Percentiles rank a stretch among this genome's conserved stretches.
These are phyloP conservation scores for Eubasilissa regina DNA, from an alignment of 1,140 invertebrate genomes.

Conservation along the genomic window DNA sequence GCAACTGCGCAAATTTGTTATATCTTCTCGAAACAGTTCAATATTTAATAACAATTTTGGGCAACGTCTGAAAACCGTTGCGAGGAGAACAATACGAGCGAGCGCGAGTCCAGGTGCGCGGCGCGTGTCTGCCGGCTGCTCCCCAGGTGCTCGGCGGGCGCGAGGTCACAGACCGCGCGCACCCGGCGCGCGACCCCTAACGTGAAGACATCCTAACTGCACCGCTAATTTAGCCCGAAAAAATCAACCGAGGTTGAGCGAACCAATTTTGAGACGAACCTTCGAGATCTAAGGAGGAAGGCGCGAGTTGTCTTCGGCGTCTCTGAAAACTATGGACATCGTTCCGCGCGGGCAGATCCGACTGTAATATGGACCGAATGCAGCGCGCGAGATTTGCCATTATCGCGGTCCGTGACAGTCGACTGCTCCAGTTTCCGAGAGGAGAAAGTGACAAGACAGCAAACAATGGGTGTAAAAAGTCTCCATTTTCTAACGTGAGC, in stretches of 20 bases:
- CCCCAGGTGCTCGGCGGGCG: slow-evolving; percentile 27
- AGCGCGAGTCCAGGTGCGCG: slow-evolving; percentile 40
- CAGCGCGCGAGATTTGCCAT: slow-evolving; percentile 8
- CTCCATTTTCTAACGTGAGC: slow-evolving; percentile 37
- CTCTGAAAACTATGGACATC: too few species aligned
- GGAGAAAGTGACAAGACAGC: slow-evolving; percentile 45
- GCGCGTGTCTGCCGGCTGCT: slow-evolving; percentile 36
- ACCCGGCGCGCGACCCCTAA: slow-evolving; percentile 33
- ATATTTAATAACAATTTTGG: too few species aligned
- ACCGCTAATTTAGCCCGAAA: too few species aligned
- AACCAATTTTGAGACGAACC: too few species aligned
- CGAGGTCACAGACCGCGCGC: slow-evolving; percentile 10
- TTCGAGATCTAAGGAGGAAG: too few species aligned
- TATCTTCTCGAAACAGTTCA: too few species aligned
- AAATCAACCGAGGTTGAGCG: too few species aligned
- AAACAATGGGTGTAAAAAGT: slow-evolving; percentile 52
- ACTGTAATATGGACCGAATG: slow-evolving; percentile 18
- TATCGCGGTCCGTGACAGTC: slow-evolving; percentile 44
- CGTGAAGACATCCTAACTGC: slow-evolving; percentile 11
- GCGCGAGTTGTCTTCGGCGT: too few species aligned
- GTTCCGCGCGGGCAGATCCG: too few species aligned
- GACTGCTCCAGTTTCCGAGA: slow-evolving; percentile 50
- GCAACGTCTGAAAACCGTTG: slow-evolving; percentile 2
- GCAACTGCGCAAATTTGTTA: too few species aligned
- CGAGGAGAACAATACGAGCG: slow-evolving; percentile 6